phyloP scores from a whole-genome alignment of 1,140 invertebrate genomes.

The Cyclargus thomasi region DNA sequence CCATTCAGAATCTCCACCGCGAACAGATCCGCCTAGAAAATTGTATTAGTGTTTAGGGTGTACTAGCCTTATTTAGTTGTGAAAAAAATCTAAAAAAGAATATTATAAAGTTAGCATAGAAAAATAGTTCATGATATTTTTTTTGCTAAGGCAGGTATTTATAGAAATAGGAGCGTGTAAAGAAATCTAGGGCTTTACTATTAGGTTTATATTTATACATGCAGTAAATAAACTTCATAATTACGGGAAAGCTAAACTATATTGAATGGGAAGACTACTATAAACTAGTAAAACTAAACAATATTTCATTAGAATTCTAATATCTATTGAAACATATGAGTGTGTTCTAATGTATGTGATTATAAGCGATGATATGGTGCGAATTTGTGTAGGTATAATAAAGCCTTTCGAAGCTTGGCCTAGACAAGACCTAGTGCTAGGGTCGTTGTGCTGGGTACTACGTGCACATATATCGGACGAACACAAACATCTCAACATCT shows the following conservation, averaged over 20 bases:
- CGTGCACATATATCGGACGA: constrained; percentile 54
- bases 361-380: constrained; percentile 37
- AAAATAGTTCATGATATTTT: not conserved
- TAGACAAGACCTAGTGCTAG: constrained; percentile 31
- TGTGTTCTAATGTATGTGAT: constrained; percentile 17
- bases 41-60: constrained; percentile 3
- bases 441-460: constrained; percentile 47
- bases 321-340: not conserved
- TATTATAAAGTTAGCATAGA: not conserved
- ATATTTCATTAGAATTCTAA: not conserved
- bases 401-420: constrained; percentile 44
- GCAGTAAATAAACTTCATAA: not conserved
- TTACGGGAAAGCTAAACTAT: constrained; percentile 23
- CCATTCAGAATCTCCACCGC: constrained; percentile 95
- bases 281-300: not conserved
- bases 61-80: not conserved
- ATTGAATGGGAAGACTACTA: not conserved
- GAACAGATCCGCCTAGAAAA: constrained; percentile 88
- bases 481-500: constrained; percentile 54
- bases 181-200: not conserved
- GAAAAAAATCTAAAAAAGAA: not conserved
- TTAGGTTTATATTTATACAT: not conserved
- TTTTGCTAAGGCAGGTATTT: no score
- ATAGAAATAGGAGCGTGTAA: not conserved
- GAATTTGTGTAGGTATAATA: constrained; percentile 74